Base-by-base conservation (phyloP, 2,888 invertebrate genomes). In the Oxystoma pomonae region DNA sequence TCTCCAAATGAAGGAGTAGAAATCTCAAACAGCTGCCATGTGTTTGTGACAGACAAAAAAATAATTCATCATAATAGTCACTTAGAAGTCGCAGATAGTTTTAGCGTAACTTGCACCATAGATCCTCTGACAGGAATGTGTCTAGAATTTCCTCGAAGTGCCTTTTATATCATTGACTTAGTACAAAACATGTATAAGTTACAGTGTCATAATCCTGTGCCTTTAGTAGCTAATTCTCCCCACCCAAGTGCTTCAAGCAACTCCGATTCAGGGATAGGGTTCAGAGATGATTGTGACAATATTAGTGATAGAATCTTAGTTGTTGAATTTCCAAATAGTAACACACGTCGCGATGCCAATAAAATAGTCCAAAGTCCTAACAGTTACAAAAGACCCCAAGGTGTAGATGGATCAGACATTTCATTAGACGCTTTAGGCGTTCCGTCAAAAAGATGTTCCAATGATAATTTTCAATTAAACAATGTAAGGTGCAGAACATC, bases 241-340 rank as follows among this genome's bases (percentile, higher is more conserved):
- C 93, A 93, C 71, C 93, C 92, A 0, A 93, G 92, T 76, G 91
- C 92, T 18, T 95, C 94, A 0, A 95, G 94, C 71, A 96, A 96
- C 78, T 95, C 95, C 62, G 97, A 97, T 77, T 96, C 96, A 1
- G 96, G 97, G 0, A 95, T 97, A 65, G 96, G 96, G 0, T 96
- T 96, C 73, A 88, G 94, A 68, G 95, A 95, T 72, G 94, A 96
- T 72, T 90, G 90, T 72, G 87, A 90, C 9, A 91, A 91, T 73
- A 88, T 92, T 59, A 91, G 91, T 0, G 93, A 92, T 76, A 83
- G 92, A 64, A 92, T 92, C 72, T 78, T 91, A 35, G 87, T 90
- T 0, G 90, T 91, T 0, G 92, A 92, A 75, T 91, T 91, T 74
- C 87, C 87, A 0, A 81, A 81, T 12, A 74, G 78, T 63, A 72